Base-by-base conservation (phyloP, 2,888 invertebrate genomes). In the Platycnemis pennipes region DNA sequence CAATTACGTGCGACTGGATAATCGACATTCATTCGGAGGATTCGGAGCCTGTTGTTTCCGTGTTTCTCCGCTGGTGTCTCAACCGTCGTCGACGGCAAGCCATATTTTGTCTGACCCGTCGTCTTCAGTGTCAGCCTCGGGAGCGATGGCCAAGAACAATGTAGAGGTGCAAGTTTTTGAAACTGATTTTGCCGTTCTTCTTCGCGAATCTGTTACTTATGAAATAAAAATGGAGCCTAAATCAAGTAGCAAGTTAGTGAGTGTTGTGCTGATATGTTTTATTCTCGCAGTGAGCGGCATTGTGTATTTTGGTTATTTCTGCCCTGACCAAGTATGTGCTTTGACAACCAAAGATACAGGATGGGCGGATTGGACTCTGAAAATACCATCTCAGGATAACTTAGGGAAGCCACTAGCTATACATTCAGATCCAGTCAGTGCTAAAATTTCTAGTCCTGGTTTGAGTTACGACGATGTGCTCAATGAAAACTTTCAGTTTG, bases 231-330 rank as follows among this genome's bases (percentile, higher is more conserved):
- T 98, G 98, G 98, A 98, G 97, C 98, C 98, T 96, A 97, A 97
- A 97, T 98, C 98, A 96, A 98, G 97, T 97, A 96, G 96, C 95
- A 96, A 96, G 95, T 97, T 98, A 96, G 98, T 98, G 96, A 98
- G 98, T 97, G 98, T 98, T 96, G 98, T 98, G 96, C 97, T 98
- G 96, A 97, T 98, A 96, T 98, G 98, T 97, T 97, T 98, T 96
- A 97, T 98, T 96, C 97, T 99, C 96, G 98, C 98, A 95, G 97
- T 99, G 95, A 98, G 98, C 96, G 98, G 99, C 95, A 98, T 99
- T 96, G 97, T 99, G 95, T 99, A 98, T 96, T 98, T 99, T 96
- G 98, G 99, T 96, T 99, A 98, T 96, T 98, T 98, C 96, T 99
- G 98, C 96, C 98, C 98, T 95, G 98, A 99, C 96, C 98, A 98